Percentiles rank a stretch among this genome's conserved stretches.
These are phyloP conservation scores for Meiosimyza platycephala DNA, from an alignment of 2,888 invertebrate genomes.

Conservation along the genomic window DNA sequence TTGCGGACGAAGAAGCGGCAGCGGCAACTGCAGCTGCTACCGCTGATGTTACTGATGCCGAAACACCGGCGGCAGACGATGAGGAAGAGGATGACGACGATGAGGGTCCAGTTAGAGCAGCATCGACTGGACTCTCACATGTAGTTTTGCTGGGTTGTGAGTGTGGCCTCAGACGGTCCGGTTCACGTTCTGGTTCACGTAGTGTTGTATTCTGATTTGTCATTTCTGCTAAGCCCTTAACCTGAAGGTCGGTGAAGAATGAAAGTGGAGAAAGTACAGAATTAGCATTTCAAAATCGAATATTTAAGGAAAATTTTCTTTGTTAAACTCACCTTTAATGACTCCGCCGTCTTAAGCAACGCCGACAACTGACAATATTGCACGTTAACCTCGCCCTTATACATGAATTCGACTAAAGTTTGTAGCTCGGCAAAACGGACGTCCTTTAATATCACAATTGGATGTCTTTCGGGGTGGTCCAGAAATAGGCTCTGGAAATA, in stretches of 20 bases:
- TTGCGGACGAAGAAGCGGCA: constrained; percentile 46
- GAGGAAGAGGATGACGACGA: constrained; percentile 61
- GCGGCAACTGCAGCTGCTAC: constrained; percentile 48
- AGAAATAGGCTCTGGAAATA: constrained; percentile 94
- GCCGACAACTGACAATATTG: constrained; percentile 93
- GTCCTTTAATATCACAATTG: constrained; percentile 95
- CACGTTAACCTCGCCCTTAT: constrained; percentile 95
- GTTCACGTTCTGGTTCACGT: constrained; percentile 69
- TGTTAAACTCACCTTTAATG: constrained; percentile 76
- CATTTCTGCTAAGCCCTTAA: constrained; percentile 93
- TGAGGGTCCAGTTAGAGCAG: constrained; percentile 49
- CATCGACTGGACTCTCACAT: constrained; percentile 58
- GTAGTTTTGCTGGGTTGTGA: constrained; percentile 61
- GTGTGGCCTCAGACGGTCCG: constrained; percentile 66
- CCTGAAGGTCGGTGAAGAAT: constrained; percentile 62
- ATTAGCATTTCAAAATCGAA: too few species aligned
- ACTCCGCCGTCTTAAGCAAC: constrained; percentile 91
- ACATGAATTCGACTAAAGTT: constrained; percentile 96
- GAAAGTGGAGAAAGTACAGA: constrained; percentile 12
- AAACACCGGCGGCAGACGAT: constrained; percentile 42
- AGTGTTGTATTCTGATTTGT: constrained; percentile 80
- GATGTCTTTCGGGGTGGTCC: constrained; percentile 92
- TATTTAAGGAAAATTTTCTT: neutral
- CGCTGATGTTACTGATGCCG: constrained; percentile 37
- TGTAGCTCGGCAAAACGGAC: constrained; percentile 90